Percentiles rank a stretch among this genome's conserved stretches.
Conservation (phyloP, 2,888 invertebrate species). For the Epsilonema sp. region DNA sequence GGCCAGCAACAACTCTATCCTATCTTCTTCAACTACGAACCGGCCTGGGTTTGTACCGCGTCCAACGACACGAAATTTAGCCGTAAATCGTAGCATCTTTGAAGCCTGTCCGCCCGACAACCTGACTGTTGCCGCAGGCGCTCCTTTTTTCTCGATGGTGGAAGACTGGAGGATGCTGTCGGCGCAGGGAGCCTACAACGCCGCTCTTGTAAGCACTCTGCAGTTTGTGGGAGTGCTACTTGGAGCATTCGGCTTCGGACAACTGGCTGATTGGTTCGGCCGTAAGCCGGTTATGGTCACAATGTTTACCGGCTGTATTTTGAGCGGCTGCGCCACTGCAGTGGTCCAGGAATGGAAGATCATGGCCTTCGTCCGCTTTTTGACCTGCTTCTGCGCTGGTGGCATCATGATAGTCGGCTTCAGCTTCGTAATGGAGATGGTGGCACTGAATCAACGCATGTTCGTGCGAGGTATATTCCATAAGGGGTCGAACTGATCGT, state of each 20-base stretch:
- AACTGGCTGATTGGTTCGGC: background rate
- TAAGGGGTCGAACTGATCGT: too few species aligned
- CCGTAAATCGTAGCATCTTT: background rate
- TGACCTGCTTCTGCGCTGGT: slow-evolving; percentile 12
- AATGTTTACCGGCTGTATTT: too few species aligned
- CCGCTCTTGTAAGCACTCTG: background rate
- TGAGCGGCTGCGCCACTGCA: too few species aligned
- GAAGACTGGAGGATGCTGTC: background rate
- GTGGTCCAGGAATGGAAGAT: slow-evolving; percentile 13
- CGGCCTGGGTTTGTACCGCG: background rate
- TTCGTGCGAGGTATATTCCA: slow-evolving; percentile 15
- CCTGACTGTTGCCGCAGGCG: background rate
- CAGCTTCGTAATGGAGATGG: slow-evolving; percentile 14
- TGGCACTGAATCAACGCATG: slow-evolving; percentile 14
- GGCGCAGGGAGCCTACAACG: background rate
- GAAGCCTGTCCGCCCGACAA: background rate
- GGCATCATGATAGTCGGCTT: slow-evolving; percentile 15
- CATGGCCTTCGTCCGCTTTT: slow-evolving; percentile 13
- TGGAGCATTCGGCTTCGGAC: background rate
- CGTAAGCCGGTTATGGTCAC: background rate
- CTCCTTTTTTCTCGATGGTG: background rate
- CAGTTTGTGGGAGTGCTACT: background rate
- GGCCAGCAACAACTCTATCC: background rate
- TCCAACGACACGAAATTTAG: background rate
- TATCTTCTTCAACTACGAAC: background rate